Evolutionary conservation across 2,797 vertebrate genomes (phyloP).

Genomic region (Dendrocincla fuliginosa): DNA sequence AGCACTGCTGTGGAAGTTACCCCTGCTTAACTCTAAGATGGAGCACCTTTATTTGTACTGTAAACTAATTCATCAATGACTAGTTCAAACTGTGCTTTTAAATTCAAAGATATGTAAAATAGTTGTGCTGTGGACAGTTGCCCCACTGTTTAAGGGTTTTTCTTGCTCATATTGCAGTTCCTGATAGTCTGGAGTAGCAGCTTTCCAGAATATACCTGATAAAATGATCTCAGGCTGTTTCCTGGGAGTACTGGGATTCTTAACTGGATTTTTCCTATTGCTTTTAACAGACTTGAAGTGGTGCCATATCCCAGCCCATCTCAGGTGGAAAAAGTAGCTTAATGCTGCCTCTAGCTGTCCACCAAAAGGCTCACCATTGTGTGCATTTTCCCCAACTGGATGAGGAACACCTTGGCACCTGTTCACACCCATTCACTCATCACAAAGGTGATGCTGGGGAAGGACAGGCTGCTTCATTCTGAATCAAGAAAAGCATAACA

Average conservation of each 20-base stretch:
- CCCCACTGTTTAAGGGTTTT: fast-evolving
- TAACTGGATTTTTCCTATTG: not conserved
- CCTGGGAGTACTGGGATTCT: not conserved
- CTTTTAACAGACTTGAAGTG: not conserved
- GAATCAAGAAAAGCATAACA: not conserved
- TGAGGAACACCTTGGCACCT: not conserved
- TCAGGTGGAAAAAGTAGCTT: not conserved
- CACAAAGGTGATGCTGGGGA: not conserved
- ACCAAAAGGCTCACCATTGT: not conserved
- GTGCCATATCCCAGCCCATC: not conserved
- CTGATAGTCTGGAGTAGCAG: not conserved
- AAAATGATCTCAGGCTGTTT: not conserved
- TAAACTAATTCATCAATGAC: not conserved
- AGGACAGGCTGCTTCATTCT: not conserved
- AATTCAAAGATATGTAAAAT: not conserved
- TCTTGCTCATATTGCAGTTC: not conserved
- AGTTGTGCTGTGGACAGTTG: not conserved
- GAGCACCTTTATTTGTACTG: not conserved
- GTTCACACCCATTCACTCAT: not conserved
- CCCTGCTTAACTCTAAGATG: not conserved
- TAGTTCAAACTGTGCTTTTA: not conserved
- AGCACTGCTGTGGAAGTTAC: not conserved
- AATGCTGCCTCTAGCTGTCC: not conserved
- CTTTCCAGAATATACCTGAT: not conserved
- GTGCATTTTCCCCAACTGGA: not conserved